Evolutionary conservation across 92 coral and sea anemone species (phyloP), one percentile per base, ranked within the genome.

Genomic region (Parazoanthus darwini): DNA sequence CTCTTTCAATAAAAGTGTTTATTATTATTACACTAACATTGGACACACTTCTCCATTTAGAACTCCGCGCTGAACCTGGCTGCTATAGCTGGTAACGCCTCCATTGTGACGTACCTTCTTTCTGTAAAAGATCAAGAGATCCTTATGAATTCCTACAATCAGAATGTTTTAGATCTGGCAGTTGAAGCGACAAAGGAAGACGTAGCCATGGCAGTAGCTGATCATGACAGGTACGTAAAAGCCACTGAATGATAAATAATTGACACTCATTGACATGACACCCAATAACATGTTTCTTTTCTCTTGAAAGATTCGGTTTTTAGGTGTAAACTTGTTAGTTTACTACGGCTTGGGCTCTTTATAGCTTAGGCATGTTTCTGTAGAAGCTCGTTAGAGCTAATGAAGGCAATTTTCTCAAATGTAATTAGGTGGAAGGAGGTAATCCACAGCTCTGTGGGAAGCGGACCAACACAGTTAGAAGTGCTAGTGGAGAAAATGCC

Each of bases 401-500:
- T 54, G 59, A 11, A 9, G 6, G 66, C 9, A 25, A 6, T 9
- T 18, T 80, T 80, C 29, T 59, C 35, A 15, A 80, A 35, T 37
- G 51, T 8, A 8, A 5, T 25, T 73, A 95, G 98, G 37, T 95
- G 98, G 98, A 93, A 93, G 82, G 98, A 95, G 78, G 96, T 93
- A 18, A 84, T 95, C 8, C 86, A 94, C 79, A 86, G 89, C 43
- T 89, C 94, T 23, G 93, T 78, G 0, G 96, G 92, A 2, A 95
- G 96, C 8, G 96, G 98, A 18, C 91, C 94, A 13, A 81, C 98
- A 8, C 96, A 92, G 78, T 70, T 95, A 22, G 94, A 95, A 58
- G 91, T 94, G 14, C 86, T 95, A 33, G 98, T 95, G 82, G 94
- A 90, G 59, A 88, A 84, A 63, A 95, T 95, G 96, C 98, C 98